Evolutionary conservation across 1,140 invertebrate species (phyloP), one percentile per base, ranked within the genome.

Genomic region (Cydia pomonella): DNA sequence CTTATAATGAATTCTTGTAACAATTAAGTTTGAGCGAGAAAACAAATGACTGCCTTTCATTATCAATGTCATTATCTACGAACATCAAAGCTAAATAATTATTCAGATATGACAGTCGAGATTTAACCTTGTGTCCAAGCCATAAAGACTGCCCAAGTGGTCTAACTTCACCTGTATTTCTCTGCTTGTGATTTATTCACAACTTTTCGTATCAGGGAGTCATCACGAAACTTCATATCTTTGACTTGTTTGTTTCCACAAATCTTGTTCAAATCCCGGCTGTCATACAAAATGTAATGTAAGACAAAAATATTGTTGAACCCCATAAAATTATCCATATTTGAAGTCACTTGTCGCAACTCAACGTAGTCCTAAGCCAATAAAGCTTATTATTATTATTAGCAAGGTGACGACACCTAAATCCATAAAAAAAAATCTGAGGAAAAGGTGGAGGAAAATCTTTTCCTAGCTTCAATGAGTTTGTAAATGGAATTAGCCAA

Each of bases 221-320:
- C 62, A 63, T 25, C 62, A 63, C 62, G 13, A 63, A 63, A 63
- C 62, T 63, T 63, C 21, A 63, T 63, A 63, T 63, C 62, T 63
- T 27, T 63, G 62, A 63, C 62, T 63, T 63, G 62, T 13, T 27
- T 63, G 62, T 63, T 27, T 63, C 50, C 13, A 21, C 21, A 13
- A 63, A 25, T 25, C 12, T 27, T 10, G 25, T 63, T 63, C 23
- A 3, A 23, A 25, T 2, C n/a, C 50, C 16, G 50, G 50, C 25
- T 63, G 62, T 12, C 62, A 63, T 16, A 63, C 62, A 27, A 63
- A 25, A 16, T 16, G 62, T 53, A 53, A 53, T 63, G 23, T 23
- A 1, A 62, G 23, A 62, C 9, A 62, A 3, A 47, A 16, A 47
- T 47, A 13, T 47, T 1, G 13, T 47, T 4, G 44, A 47, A 47